Conservation (phyloP, 2,888 invertebrate genomes). For the Eupithecia insigniata region DNA sequence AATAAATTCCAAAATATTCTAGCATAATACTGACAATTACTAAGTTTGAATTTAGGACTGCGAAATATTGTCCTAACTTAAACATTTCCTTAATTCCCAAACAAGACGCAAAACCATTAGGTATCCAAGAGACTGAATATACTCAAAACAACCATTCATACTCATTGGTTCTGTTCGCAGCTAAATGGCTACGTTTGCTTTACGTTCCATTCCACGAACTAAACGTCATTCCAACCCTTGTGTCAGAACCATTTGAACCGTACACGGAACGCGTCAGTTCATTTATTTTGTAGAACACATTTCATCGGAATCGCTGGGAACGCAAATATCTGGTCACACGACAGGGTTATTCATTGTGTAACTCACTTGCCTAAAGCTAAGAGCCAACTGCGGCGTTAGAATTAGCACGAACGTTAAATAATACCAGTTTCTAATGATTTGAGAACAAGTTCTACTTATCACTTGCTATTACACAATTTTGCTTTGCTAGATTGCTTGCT, state of each 20-base stretch:
- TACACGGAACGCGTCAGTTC: background rate
- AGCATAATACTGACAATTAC: background rate
- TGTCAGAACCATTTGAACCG: background rate
- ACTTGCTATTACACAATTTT: no score
- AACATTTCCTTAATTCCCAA: background rate
- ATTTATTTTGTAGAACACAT: background rate
- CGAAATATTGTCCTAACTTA: background rate
- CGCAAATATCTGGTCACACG: constrained; percentile 8
- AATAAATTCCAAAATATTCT: background rate
- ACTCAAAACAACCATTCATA: background rate
- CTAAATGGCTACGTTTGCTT: background rate
- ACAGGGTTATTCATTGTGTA: background rate
- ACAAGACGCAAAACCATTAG: background rate
- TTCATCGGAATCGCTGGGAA: constrained; percentile 9
- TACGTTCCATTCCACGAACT: background rate
- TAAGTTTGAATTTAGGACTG: background rate
- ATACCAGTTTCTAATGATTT: background rate
- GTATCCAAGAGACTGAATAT: background rate
- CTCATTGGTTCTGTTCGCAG: background rate
- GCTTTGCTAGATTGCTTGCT: no score
- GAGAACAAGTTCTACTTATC: background rate
- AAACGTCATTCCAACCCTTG: background rate
- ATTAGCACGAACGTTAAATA: background rate
- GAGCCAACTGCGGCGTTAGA: background rate
- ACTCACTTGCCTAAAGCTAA: background rate